Conservation (phyloP, 2,888 invertebrate species). For the Catonia carolina region DNA sequence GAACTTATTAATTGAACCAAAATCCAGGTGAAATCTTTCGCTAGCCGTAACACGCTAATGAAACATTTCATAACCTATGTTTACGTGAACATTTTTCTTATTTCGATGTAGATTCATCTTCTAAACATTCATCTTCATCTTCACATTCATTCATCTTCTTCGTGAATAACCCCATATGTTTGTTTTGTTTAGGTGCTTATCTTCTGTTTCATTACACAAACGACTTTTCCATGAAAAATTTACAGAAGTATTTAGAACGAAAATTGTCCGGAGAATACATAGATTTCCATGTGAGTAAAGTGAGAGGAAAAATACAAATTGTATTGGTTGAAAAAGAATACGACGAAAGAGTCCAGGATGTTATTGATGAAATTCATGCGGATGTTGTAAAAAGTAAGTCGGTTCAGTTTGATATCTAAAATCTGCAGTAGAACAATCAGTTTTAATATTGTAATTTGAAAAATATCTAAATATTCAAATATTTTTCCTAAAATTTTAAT, state of each 20-base stretch:
- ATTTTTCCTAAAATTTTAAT: no score
- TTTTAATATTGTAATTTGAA: no score
- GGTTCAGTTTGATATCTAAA: no score
- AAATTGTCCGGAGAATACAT: conserved; percentile 11
- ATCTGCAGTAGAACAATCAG: no score
- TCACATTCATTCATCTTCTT: not conserved
- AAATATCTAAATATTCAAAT: no score
- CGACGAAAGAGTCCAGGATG: conserved; percentile 7
- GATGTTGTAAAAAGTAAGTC: conserved; percentile 7
- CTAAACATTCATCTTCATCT: no score
- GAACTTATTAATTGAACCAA: no score
- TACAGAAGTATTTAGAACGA: not conserved
- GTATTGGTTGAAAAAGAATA: conserved; percentile 28
- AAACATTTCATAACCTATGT: no score
- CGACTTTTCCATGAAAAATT: not conserved
- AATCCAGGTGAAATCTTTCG: no score
- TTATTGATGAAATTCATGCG: not conserved
- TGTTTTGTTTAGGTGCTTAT: conserved; percentile 24
- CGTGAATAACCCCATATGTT: not conserved
- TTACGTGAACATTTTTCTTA: no score
- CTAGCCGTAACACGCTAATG: no score
- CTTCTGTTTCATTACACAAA: conserved; percentile 15
- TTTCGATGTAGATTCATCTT: no score
- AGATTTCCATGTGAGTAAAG: conserved; percentile 25
- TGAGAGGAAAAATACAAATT: conserved; percentile 25